These are phyloP conservation scores for Synanthedon andrenaeformis DNA, from an alignment of 2,888 invertebrate species.

Conservation along the genomic window DNA sequence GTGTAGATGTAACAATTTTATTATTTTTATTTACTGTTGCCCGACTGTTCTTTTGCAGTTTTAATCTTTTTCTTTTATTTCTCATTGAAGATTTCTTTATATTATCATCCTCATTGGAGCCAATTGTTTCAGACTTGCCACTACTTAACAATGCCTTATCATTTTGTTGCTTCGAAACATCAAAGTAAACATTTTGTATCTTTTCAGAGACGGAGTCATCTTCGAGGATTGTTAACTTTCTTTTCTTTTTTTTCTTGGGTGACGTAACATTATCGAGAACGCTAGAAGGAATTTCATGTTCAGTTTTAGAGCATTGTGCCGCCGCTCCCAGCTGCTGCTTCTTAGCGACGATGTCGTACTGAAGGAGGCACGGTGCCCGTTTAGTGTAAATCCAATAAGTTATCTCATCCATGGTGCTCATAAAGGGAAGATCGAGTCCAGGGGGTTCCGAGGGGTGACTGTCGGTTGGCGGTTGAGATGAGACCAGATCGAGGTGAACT, in stretches of 20 bases:
- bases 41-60: slow-evolving; percentile 26
- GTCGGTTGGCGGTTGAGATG: not conserved
- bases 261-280: slow-evolving; percentile 22
- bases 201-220: slow-evolving; percentile 39
- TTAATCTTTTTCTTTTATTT: slow-evolving; percentile 33
- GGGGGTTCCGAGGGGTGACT: not conserved
- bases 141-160: slow-evolving; percentile 22
- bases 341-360: slow-evolving; percentile 42
- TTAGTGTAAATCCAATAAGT: slow-evolving; percentile 58
- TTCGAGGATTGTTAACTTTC: slow-evolving; percentile 41
- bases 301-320: slow-evolving; percentile 33
- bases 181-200: slow-evolving; percentile 46
- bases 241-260: slow-evolving; percentile 43
- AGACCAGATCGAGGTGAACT: not conserved
- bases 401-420: slow-evolving; percentile 62
- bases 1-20: slow-evolving; percentile 48
- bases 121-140: slow-evolving; percentile 33
- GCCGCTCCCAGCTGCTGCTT: slow-evolving; percentile 29
- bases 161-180: slow-evolving; percentile 29
- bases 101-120: slow-evolving; percentile 49
- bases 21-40: slow-evolving; percentile 35
- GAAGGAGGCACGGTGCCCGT: slow-evolving; percentile 56
- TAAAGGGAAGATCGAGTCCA: slow-evolving; percentile 37
- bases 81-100: slow-evolving; percentile 39
- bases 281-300: slow-evolving; percentile 27